Conservation (phyloP, 53 echinoderm and acorn worm genomes). For the Apostichopus leukothele region DNA sequence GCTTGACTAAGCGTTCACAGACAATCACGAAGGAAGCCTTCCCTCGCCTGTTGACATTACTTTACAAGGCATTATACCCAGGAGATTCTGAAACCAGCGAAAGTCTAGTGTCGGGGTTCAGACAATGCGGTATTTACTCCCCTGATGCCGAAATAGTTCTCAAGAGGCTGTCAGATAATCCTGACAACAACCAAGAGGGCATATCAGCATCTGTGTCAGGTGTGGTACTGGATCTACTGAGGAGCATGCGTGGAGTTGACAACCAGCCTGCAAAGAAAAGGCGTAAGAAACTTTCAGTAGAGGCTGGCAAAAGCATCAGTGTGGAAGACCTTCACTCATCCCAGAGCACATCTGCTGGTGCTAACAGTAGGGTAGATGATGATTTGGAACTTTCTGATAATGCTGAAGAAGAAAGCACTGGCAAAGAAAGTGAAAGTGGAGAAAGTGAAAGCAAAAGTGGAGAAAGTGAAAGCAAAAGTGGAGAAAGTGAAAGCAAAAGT, state of each 20-base stretch:
- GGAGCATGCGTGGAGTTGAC: conserved; percentile 34
- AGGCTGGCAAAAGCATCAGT: conserved; percentile 39
- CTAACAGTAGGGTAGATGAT: background rate
- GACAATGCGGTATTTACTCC: conserved; percentile 24
- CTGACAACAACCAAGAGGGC: conserved; percentile 31
- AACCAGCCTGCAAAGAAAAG: conserved; percentile 41
- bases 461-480: conserved; percentile 17
- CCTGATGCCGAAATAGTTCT: conserved; percentile 18
- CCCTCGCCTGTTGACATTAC: conserved; percentile 35
- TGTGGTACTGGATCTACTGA: conserved; percentile 18
- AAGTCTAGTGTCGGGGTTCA: conserved; percentile 35
- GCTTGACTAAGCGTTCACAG: conserved; percentile 31
- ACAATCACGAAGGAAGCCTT: conserved; percentile 35
- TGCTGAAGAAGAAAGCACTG: conserved; percentile 16
- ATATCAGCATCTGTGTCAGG: conserved; percentile 33
- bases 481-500: conserved; percentile 1
- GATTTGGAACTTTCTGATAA: conserved; percentile 11
- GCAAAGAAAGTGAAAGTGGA: background rate
- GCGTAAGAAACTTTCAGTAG: conserved; percentile 40
- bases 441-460: background rate
- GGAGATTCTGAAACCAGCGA: conserved; percentile 29
- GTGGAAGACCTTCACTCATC: conserved; percentile 23
- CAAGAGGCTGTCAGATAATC: conserved; percentile 26
- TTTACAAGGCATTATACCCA: conserved; percentile 11
- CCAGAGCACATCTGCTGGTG: conserved; percentile 30